Conservation (phyloP, 2,888 invertebrate genomes). For the Bruchidius siliquastri region DNA sequence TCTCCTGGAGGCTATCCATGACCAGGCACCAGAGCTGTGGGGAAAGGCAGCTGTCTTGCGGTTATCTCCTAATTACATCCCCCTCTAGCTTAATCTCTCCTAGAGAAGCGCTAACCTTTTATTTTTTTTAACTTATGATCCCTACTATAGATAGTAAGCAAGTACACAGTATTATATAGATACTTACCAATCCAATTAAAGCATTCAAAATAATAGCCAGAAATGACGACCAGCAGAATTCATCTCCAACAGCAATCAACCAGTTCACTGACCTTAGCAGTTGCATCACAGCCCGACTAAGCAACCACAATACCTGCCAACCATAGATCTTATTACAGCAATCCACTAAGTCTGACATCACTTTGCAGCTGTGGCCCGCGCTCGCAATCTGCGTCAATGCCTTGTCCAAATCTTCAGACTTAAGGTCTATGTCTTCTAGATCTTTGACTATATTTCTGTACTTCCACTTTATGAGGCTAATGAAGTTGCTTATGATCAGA, state of each 20-base stretch:
- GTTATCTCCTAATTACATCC: no score
- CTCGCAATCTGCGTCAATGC: background rate
- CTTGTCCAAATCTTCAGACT: background rate
- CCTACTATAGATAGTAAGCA: no score
- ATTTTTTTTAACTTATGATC: no score
- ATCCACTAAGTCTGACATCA: background rate
- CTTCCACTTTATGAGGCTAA: background rate
- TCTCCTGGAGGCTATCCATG: no score
- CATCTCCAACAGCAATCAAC: background rate
- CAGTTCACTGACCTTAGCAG: background rate
- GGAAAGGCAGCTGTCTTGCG: no score
- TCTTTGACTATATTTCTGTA: background rate
- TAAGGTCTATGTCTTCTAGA: background rate
- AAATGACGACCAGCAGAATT: background rate
- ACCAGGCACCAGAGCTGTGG: no score
- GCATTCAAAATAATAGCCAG: background rate
- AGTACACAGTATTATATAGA: no score
- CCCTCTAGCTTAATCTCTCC: no score
- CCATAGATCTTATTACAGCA: background rate
- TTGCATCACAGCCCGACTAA: background rate
- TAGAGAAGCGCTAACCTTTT: no score
- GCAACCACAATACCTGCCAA: slow-evolving; percentile 1
- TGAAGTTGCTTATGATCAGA: background rate
- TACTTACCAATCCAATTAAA: background rate
- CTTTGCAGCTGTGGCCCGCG: background rate